Evolutionary conservation across 2,888 invertebrate genomes (phyloP), one percentile per base, ranked within the genome.

Genomic region (Helleia helle): DNA sequence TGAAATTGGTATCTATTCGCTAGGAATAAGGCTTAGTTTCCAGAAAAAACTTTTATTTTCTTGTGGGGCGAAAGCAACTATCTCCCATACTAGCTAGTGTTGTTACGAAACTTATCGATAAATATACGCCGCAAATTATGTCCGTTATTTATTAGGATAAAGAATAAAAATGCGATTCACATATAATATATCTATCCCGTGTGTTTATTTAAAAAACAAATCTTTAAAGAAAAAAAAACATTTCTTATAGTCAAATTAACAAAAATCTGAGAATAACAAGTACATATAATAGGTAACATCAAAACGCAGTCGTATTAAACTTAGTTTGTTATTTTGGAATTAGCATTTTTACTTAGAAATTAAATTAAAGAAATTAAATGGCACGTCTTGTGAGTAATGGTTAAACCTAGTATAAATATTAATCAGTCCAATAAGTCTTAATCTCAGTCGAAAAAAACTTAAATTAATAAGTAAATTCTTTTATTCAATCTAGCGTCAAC

Each of bases 51-150:
- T 36, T 18, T 34, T 8, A 18, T 8, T 17, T 36, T 36, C 17
- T 22, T 17, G 7, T 36, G 12, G 36, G 22, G 36, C 24, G 9
- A 11, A 22, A 17, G 18, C 8, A 17, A 36, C 36, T 18, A 11
- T 15, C 15, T 34, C 18, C 36, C 36, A 36, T 36, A 36, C 18
- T 17, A 24, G 36, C 36, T 36, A 36, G 36, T 17, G 22, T 18
- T 36, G 22, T 11, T 17, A 18, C 22, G 7, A n/a, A 18, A 22
- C 11, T 36, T 18, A 36, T 36, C 36, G 36, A 22, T 36, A 22
- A n/a, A n/a, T n/a, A n/a, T n/a, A n/a, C n/a, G n/a, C n/a, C n/a
- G n/a, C n/a, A n/a, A n/a, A n/a, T n/a, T n/a, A n/a, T n/a, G n/a
- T n/a, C n/a, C n/a, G n/a, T n/a, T n/a, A n/a, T n/a, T n/a, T n/a